Conservation (phyloP, 1,140 invertebrate genomes). For the Agrypnia vestita region DNA sequence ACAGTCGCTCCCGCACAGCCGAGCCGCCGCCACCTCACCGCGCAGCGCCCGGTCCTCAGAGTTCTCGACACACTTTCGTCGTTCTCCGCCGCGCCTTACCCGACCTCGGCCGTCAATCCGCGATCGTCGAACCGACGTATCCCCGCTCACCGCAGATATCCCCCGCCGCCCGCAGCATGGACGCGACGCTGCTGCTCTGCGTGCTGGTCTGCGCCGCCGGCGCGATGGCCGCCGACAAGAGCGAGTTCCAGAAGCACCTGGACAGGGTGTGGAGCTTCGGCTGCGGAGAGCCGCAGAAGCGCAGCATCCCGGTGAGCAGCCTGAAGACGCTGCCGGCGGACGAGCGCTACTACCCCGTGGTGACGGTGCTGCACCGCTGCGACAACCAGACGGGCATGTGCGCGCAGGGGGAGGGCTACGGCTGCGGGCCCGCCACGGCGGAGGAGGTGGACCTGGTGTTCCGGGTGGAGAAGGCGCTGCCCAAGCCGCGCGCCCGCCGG, state of each 20-base stretch:
- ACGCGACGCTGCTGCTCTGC: background rate
- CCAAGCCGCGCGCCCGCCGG: constrained; percentile 24
- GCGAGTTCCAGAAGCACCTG: constrained; percentile 1
- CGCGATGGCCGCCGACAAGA: background rate
- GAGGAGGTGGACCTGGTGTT: constrained; percentile 32
- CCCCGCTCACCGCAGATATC: background rate
- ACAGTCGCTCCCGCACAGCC: constrained; percentile 10
- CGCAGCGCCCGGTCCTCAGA: background rate
- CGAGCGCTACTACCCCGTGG: constrained; percentile 60
- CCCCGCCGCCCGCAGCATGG: background rate
- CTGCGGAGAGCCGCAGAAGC: constrained; percentile 35
- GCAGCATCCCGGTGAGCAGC: constrained; percentile 16
- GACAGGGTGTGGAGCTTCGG: constrained; percentile 1
- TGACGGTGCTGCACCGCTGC: constrained; percentile 67
- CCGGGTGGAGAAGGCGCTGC: constrained; percentile 7
- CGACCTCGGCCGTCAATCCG: background rate
- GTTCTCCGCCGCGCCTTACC: background rate
- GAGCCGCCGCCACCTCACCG: background rate
- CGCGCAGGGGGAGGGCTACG: constrained; percentile 60
- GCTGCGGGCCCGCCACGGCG: constrained; percentile 63
- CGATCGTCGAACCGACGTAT: background rate
- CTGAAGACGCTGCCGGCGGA: constrained; percentile 26
- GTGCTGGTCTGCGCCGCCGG: background rate
- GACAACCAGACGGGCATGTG: constrained; percentile 66
- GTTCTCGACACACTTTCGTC: background rate